These are phyloP conservation scores for Chaitophorus viminalis DNA, from an alignment of 2,888 invertebrate species.

Conservation along the genomic window DNA sequence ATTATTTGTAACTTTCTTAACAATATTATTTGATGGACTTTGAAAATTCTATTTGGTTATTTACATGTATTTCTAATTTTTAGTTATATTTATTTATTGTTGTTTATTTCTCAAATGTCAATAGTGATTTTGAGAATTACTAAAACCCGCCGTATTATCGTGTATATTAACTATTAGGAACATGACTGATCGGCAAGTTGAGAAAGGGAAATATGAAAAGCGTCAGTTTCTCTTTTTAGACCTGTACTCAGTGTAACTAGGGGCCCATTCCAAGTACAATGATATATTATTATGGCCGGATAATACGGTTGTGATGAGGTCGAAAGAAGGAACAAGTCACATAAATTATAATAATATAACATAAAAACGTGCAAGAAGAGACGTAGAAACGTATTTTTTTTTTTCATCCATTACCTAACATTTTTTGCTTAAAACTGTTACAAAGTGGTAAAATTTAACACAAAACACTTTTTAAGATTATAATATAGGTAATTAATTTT, in stretches of 20 bases:
- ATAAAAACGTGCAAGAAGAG: conserved; percentile 43
- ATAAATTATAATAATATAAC: conserved; percentile 59
- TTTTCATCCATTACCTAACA: conserved; percentile 32
- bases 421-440: conserved; percentile 36
- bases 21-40: neutral
- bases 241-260: conserved; percentile 14
- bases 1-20: neutral
- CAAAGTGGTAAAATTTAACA: conserved; percentile 42
- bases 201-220: conserved; percentile 27
- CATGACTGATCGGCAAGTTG: conserved; percentile 10
- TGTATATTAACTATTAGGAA: neutral
- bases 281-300: conserved; percentile 59
- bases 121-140: neutral
- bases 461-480: conserved; percentile 23
- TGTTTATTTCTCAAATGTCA: neutral
- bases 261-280: conserved; percentile 32
- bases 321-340: conserved; percentile 55
- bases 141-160: neutral
- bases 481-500: conserved; percentile 31
- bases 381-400: conserved; percentile 13
- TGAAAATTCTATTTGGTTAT: neutral
- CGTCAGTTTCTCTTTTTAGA: conserved; percentile 29
- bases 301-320: conserved; percentile 33
- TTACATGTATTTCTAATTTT: neutral
- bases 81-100: neutral